phyloP scores from a whole-genome alignment of 2,797 vertebrate species.

The Pantherophis vulpinus region DNA sequence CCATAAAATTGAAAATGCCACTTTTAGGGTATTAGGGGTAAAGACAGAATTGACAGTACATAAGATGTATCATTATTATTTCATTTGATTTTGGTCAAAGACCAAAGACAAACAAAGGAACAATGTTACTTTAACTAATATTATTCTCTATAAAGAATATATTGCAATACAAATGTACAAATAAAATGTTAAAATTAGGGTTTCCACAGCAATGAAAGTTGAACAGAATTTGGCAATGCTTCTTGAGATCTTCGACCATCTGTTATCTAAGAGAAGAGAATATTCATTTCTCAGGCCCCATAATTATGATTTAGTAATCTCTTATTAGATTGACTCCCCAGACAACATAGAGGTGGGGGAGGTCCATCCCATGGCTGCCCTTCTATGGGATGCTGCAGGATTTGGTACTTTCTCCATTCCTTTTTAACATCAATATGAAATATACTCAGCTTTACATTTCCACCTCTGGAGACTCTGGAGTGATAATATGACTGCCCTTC shows the following conservation, averaged over 20 bases:
- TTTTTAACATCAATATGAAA: neutral
- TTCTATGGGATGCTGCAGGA: neutral
- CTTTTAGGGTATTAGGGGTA: neutral
- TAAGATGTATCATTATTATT: neutral
- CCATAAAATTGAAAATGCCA: neutral
- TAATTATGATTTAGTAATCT: neutral
- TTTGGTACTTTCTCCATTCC: neutral
- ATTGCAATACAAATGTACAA: neutral
- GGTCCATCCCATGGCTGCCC: neutral
- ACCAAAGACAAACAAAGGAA: neutral
- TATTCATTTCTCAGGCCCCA: neutral
- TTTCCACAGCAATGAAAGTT: neutral
- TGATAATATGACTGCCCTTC: neutral
- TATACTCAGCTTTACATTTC: neutral
- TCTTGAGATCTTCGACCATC: neutral
- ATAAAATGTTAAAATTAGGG: neutral
- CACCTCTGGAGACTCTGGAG: neutral
- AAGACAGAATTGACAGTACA: neutral
- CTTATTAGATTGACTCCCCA: neutral
- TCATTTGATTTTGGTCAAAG: neutral
- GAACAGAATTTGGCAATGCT: neutral
- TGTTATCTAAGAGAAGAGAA: neutral
- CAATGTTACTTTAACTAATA: neutral
- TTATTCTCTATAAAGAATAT: neutral
- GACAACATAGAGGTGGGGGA: neutral